Conservation (phyloP, 2,797 vertebrate species). For the Selene dorsalis region DNA sequence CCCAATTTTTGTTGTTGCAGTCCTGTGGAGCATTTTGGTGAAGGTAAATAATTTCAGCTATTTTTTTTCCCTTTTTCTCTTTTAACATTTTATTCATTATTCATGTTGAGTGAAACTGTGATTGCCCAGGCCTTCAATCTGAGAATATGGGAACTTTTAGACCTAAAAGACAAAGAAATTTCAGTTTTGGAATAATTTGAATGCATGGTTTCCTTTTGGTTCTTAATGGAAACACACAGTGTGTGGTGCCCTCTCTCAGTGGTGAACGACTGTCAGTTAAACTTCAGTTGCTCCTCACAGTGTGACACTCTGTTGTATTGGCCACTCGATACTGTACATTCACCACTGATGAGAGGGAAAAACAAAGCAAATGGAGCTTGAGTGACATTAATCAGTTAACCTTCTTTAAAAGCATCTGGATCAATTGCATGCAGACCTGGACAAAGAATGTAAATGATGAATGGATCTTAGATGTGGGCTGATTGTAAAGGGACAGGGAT, state of each 20-base stretch:
- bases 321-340: slow-evolving; percentile 6
- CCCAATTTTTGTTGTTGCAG: slow-evolving; percentile 75
- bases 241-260: not conserved
- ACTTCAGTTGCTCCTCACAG: not conserved
- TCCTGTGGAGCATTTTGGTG: slow-evolving; percentile 75
- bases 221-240: not conserved
- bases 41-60: slow-evolving; percentile 78
- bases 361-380: slow-evolving; percentile 37
- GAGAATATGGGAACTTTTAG: not conserved
- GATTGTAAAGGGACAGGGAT: slow-evolving; percentile 21
- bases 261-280: not conserved
- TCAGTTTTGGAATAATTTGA: not conserved
- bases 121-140: not conserved
- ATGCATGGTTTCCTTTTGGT: not conserved
- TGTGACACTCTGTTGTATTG: not conserved
- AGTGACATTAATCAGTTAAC: slow-evolving; percentile 63
- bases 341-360: slow-evolving; percentile 10
- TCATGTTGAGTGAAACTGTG: not conserved
- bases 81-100: slow-evolving; percentile 17
- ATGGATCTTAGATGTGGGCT: slow-evolving; percentile 25
- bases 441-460: slow-evolving; percentile 44
- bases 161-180: not conserved
- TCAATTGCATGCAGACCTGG: slow-evolving; percentile 42
- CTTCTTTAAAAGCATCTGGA: slow-evolving; percentile 58
- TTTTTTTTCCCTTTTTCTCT: slow-evolving; percentile 40